These are phyloP conservation scores for Octodon degus DNA, from an alignment of 2,113 vertebrate genomes.

Conservation along the genomic window DNA sequence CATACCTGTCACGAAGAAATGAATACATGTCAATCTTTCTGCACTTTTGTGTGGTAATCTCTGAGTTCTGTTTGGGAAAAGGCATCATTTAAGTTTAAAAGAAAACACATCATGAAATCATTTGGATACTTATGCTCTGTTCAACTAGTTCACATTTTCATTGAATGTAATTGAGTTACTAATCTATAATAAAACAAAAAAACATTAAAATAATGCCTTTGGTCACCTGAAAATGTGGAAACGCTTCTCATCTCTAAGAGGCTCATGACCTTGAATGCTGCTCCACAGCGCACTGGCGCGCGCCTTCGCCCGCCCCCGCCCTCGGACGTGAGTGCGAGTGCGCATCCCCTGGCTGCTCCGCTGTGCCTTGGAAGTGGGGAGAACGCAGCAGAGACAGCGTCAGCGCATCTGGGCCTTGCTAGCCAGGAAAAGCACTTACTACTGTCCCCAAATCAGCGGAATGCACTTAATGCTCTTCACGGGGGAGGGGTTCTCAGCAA, in stretches of 20 bases:
- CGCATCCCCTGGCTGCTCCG: rapidly evolving
- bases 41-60: slow-evolving; percentile 67
- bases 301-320: rapidly evolving
- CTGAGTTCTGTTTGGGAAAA: slow-evolving; percentile 70
- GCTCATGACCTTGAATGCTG: background rate
- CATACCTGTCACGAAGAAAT: slow-evolving; percentile 63
- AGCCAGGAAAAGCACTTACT: background rate
- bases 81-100: background rate
- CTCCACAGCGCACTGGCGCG: rapidly evolving
- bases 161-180: background rate
- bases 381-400: background rate
- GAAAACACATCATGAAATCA: background rate
- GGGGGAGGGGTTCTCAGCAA: background rate
- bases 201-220: background rate
- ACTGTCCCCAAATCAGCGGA: background rate
- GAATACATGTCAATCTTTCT: slow-evolving; percentile 63
- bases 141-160: background rate
- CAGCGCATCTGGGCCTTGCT: background rate
- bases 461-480: background rate
- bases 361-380: background rate
- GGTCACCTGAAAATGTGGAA: background rate
- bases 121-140: background rate
- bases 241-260: background rate
- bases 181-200: slow-evolving; percentile 3
- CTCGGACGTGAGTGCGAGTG: too few relatives aligned